Base-by-base conservation (phyloP, 2,113 vertebrate species). In the Zosterops japonicus region DNA sequence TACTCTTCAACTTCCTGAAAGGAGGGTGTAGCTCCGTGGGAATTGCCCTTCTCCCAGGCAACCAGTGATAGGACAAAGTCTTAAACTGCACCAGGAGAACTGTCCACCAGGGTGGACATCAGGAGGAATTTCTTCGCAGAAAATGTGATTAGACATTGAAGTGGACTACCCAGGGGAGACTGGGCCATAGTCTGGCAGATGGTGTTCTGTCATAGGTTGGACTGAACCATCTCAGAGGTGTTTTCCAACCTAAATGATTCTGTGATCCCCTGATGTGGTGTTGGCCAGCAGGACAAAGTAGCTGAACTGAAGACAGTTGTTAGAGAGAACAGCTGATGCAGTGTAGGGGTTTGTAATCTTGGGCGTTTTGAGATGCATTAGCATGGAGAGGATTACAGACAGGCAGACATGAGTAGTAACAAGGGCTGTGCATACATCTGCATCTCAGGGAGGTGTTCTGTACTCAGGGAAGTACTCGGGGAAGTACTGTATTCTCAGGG, bases 1-100 rank as follows among this genome's bases (percentile, higher is more conserved):
- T 31, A 7, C 35, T 63, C 56, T 42, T 33, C 25, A 31, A 0
- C 8, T 50, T 2, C 31, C 35, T 35, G 11, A 27, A 31, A 64
- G 12, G n/a, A 41, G 29, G 25, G 0, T 17, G 74, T n/a, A 39
- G 28, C 15, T 8, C 2, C 1, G 2, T 33, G 67, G 18, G 14
- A 42, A 36, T 39, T 3, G 3, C 14, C 28, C 12, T n/a, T 23
- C 44, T 59, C 31, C 12, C 53, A 22, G 68, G 49, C 56, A 55
- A 4, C 27, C 27, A 67, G 59, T 25, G 31, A 11, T 46, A 39
- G n/a, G n/a, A 17, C 27, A 20, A 3, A 44, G 76, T 28, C 33
- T 74, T 36, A 13, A 5, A 31, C 12, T 59, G 27, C 27, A 44
- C 14, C 28, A n/a, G 60, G 24, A 50, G 36, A 67, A 35, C 21